Conservation (phyloP, 2,888 invertebrate species). For the Anagyrus pseudococci region DNA sequence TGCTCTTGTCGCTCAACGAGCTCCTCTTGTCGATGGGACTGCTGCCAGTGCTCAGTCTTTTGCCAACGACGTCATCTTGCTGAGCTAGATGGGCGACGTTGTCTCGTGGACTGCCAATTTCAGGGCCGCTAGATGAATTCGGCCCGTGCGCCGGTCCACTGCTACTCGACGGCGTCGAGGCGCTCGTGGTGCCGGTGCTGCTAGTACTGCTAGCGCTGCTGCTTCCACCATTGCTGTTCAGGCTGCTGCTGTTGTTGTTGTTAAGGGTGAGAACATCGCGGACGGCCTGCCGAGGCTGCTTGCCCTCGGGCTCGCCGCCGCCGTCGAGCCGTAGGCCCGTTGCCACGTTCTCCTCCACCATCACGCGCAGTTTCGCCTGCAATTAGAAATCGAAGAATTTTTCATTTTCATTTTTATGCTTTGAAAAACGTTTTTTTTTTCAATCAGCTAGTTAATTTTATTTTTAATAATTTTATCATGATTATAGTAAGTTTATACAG, state of each 20-base stretch:
- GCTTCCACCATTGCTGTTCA: slow-evolving; percentile 42
- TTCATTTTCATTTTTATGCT: too few relatives aligned
- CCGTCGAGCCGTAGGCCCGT: slow-evolving; percentile 65
- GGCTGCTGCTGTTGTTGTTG: slow-evolving; percentile 49
- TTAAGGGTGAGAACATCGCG: slow-evolving; percentile 44
- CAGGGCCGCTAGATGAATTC: slow-evolving; percentile 49
- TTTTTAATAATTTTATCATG: too few relatives aligned
- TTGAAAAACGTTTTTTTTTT: too few relatives aligned
- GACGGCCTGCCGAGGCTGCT: slow-evolving; percentile 66
- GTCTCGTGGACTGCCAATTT: slow-evolving; percentile 31
- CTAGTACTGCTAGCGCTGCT: slow-evolving; percentile 45
- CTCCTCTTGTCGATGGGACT: slow-evolving; percentile 59
- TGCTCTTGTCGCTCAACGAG: slow-evolving; percentile 61
- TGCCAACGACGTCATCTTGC: slow-evolving; percentile 46
- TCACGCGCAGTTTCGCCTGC: slow-evolving; percentile 82
- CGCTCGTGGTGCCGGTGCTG: slow-evolving; percentile 42
- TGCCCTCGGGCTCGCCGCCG: slow-evolving; percentile 67
- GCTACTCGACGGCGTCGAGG: slow-evolving; percentile 46
- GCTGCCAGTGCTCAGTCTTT: slow-evolving; percentile 55
- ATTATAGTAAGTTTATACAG: too few relatives aligned
- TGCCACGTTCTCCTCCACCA: slow-evolving; percentile 84
- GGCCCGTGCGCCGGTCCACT: slow-evolving; percentile 37
- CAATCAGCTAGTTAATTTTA: too few relatives aligned
- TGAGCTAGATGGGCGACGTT: slow-evolving; percentile 32
- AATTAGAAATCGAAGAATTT: too few relatives aligned